phyloP scores from a whole-genome alignment of 2,113 vertebrate species.

The Hipposideros armiger region DNA sequence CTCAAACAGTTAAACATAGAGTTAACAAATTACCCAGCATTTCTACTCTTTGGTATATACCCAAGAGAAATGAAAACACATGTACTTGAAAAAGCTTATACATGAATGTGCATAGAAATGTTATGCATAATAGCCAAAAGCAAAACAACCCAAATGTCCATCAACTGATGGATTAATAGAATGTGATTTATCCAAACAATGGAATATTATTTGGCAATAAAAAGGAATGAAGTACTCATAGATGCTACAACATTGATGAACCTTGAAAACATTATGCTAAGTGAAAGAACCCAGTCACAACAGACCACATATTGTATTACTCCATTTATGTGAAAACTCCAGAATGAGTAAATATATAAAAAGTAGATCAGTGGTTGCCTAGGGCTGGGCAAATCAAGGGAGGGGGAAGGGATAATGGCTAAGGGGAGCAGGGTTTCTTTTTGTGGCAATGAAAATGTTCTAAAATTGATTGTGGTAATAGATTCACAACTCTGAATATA shows the following conservation, averaged over 20 bases:
- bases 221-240: neutral
- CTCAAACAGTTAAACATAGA: neutral
- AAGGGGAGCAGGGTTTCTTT: neutral
- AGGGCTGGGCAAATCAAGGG: neutral
- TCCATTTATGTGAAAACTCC: neutral
- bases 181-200: neutral
- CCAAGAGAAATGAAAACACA: constrained; percentile 17
- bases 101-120: neutral
- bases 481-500: neutral
- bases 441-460: neutral
- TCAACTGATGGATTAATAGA: neutral
- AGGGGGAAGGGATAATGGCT: neutral
- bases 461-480: neutral
- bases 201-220: neutral
- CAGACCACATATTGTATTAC: neutral
- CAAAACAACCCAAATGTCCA: neutral
- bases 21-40: neutral
- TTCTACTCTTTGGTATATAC: neutral
- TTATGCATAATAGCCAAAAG: neutral
- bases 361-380: neutral
- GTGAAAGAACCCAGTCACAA: neutral
- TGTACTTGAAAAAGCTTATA: neutral
- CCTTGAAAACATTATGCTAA: neutral
- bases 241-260: neutral
- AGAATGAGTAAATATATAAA: neutral